Base-by-base conservation (phyloP, 2,888 invertebrate species). In the Vandiemenella viatica region DNA sequence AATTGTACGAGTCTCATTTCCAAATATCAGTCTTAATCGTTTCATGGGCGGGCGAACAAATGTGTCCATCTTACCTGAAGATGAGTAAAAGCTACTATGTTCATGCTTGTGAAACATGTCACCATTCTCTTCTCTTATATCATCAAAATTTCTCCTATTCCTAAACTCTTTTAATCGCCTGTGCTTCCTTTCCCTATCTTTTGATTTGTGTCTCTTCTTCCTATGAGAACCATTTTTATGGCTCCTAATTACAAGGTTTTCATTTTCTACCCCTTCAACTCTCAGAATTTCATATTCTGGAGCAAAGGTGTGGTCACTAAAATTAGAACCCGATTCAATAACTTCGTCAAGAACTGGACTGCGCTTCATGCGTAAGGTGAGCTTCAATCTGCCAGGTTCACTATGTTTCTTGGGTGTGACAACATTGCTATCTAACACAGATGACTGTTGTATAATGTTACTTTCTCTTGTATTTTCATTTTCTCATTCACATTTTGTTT, bases 1-100 rank as follows among this genome's bases (percentile, higher is more conserved):
- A 63, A 89, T 89, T 63, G 86, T 88, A 63, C 81, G 83, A 62
- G 85, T 83, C 67, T 90, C 90, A 65, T 88, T 87, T 58, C 90
- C 89, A 62, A 90, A 83, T 61, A 87, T 88, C 62, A 91, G 73
- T 62, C 86, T 77, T 64, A 91, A 72, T 61, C 90, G 77, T 69
- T 90, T 91, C 76, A 83, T 82, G 45, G 83, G 79, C 55, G 81
- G 82, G 26, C 21, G 26, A 26, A 21, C 15, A n/a, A 20, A 16
- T 21, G 22, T 37, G 20, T 43, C 43, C 21, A 26, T 18, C 15
- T 37, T 15, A n/a, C n/a, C n/a, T 15, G 13, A 16, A 26, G 48
- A 32, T 26, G 46, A 38, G 37, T 50, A 46, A 17, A 43, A 46
- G 43, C 19, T 20, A n/a, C n/a, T n/a, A n/a, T n/a, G n/a, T n/a